phyloP scores from a whole-genome alignment of 2,888 invertebrate species.

The Eupithecia centaureata region DNA sequence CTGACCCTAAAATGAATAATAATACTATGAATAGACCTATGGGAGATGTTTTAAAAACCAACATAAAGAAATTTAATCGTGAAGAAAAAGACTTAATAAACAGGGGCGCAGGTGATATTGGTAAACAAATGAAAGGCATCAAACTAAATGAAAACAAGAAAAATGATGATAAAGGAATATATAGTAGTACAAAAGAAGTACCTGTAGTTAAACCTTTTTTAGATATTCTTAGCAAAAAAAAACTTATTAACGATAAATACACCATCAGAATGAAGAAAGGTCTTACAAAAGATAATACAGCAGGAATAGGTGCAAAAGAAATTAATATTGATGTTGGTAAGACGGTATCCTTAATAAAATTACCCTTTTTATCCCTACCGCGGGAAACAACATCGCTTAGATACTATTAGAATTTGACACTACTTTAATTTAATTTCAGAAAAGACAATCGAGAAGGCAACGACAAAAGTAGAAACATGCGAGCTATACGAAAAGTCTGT shows the following conservation, averaged over 20 bases:
- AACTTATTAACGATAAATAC: not conserved
- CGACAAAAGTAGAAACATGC: not conserved
- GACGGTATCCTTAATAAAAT: too few species aligned
- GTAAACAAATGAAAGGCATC: not conserved
- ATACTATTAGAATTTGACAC: not conserved
- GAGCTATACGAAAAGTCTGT: conserved; percentile 26
- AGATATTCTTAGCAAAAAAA: not conserved
- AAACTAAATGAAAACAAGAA: not conserved
- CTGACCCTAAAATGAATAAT: not conserved
- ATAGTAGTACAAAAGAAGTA: not conserved
- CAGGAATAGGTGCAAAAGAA: not conserved
- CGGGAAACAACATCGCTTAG: not conserved
- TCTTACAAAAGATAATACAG: not conserved
- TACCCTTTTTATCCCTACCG: too few species aligned
- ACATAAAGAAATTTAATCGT: not conserved
- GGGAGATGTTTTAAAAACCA: not conserved
- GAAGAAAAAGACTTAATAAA: not conserved
- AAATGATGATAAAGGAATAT: not conserved
- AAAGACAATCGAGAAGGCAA: not conserved
- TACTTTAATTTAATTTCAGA: not conserved
- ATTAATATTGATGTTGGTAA: not conserved
- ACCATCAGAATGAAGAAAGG: not conserved
- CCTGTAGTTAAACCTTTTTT: not conserved
- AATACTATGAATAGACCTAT: not conserved
- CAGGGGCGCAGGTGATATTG: conserved; percentile 5